Evolutionary conservation across 2,888 invertebrate genomes (phyloP).

Genomic region (Caenorhabditis virilis): DNA sequence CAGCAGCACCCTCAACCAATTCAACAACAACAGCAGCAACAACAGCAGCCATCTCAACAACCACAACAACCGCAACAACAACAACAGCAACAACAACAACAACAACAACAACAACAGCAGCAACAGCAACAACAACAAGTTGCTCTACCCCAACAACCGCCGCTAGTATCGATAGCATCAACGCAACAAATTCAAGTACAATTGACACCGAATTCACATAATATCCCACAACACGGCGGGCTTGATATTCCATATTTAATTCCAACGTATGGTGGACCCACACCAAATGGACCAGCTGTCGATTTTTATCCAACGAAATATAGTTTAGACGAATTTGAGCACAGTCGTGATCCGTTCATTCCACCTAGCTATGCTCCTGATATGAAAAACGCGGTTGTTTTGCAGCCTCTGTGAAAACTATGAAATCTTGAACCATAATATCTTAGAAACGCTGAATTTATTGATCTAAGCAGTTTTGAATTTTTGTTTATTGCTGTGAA

Average conservation of each 20-base stretch:
- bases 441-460: too few relatives aligned
- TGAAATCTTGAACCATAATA: too few relatives aligned
- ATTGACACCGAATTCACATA: not conserved
- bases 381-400: slow-evolving; percentile 64
- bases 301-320: slow-evolving; percentile 32
- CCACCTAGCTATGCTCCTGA: slow-evolving; percentile 65
- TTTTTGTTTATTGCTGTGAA: too few relatives aligned
- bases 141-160: slow-evolving; percentile 7
- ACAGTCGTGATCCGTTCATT: slow-evolving; percentile 62
- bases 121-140: slow-evolving; percentile 2
- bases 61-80: slow-evolving; percentile 4
- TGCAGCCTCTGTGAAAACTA: slow-evolving; percentile 61
- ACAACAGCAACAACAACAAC: slow-evolving; percentile 4
- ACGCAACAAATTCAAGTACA: too few relatives aligned
- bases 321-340: slow-evolving; percentile 34
- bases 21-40: slow-evolving; percentile 18
- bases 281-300: not conserved
- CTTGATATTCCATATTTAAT: slow-evolving; percentile 30
- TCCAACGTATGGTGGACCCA: slow-evolving; percentile 10
- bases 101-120: slow-evolving; percentile 5
- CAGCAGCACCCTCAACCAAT: not conserved
- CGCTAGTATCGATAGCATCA: too few relatives aligned
- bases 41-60: slow-evolving; percentile 10
- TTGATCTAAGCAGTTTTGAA: too few relatives aligned
- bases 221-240: slow-evolving; percentile 20